Base-by-base conservation (phyloP, 2,113 vertebrate genomes). In the Galbula dea region DNA sequence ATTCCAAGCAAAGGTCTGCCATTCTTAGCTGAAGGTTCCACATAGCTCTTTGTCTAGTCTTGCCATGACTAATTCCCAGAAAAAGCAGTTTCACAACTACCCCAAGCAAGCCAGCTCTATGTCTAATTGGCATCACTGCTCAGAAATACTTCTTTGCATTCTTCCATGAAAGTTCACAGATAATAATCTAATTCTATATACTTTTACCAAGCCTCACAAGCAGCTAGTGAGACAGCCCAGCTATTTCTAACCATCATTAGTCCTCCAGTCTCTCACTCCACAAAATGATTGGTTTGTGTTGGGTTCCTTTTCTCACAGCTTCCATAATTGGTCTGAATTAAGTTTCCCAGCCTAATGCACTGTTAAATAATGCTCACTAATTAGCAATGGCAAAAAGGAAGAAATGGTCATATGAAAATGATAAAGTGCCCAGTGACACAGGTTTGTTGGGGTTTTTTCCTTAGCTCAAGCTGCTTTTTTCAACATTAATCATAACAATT, bases 71-170 rank as follows among this genome's bases (percentile, higher is more conserved):
- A 79, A 95, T 95, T 96, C 86, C 74, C 92, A 96, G 93, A 95
- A 96, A 85, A 92, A 76, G 77, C 91, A 82, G 84, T 96, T 97
- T 96, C 96, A 95, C 88, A 95, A 96, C 22, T 17, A 39, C 78
- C 69, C 49, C 10, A 54, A 15, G 91, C 68, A 78, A 94, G 88
- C 74, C 81, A 90, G 83, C 66, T 65, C 78, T 67, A 79, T 27
- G 81, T 83, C 86, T 96, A 92, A 94, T 43, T 91, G 84, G 78
- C 81, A 73, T 62, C 58, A 23, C 74, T 76, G 61, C 68, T 84
- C 55, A 71, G 86, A 94, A 96, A 84, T 36, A 89, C 75, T 90
- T 93, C 45, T 61, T 69, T 54, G 48, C 54, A 71, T 93, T 94
- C 92, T 94, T 81, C 68, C 71, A 20, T 43, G 58, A 83, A 94